A percentile compares a stretch with the other conserved stretches of the same genome.
These are phyloP conservation scores for Strigops habroptila DNA, from an alignment of 2,113 vertebrate species.

Conservation along the genomic window DNA sequence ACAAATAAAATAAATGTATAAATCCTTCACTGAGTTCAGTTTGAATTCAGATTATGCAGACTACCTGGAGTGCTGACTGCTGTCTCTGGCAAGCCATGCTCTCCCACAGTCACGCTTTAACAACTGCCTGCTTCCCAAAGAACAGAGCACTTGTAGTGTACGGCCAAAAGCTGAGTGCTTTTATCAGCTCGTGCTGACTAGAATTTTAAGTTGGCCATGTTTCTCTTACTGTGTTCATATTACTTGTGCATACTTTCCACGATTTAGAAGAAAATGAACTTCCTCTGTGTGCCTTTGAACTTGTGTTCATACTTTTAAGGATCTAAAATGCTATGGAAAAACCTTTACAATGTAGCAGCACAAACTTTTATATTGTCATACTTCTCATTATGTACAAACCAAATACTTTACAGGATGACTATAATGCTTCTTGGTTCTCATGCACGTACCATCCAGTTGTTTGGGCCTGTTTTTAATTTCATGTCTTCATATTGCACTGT, in stretches of 20 bases:
- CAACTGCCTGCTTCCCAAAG: background rate
- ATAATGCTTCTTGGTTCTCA: background rate
- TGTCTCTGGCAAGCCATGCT: background rate
- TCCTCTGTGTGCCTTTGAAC: background rate
- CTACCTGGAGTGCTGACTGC: background rate
- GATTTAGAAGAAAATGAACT: background rate
- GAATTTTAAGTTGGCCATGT: background rate
- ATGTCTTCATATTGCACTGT: background rate
- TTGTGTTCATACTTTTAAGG: background rate
- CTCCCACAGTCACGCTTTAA: background rate
- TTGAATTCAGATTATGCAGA: background rate
- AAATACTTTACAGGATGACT: background rate
- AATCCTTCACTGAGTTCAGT: background rate
- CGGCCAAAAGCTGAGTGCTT: background rate
- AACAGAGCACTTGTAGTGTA: background rate
- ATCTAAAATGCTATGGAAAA: background rate
- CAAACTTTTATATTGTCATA: background rate
- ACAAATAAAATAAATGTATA: background rate
- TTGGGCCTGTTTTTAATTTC: constrained; percentile 46
- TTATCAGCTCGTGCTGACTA: background rate
- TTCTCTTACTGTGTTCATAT: background rate
- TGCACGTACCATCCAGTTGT: background rate
- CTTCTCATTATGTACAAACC: background rate
- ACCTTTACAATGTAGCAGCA: background rate
- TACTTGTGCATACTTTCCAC: background rate